A percentile compares a stretch with the other conserved stretches of the same genome.
Conservation (phyloP, 2,113 vertebrate species). For the Scomber scombrus region DNA sequence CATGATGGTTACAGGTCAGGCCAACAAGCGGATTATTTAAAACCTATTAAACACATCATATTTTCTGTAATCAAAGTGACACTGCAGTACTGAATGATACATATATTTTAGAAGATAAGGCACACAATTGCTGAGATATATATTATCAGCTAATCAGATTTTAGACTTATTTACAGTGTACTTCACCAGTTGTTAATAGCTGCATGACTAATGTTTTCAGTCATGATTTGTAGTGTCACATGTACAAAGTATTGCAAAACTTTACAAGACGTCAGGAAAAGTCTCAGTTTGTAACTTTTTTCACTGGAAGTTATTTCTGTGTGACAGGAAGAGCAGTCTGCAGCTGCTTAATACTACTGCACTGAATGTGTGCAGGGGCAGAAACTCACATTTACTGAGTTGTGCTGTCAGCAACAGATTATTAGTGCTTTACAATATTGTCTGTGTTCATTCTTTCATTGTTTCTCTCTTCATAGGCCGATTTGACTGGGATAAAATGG, state of each 20-base stretch:
- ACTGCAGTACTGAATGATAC: background rate
- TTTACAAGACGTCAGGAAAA: conserved; percentile 21
- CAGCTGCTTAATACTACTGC: background rate
- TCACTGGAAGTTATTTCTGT: conserved; percentile 31
- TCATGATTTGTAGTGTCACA: conserved; percentile 11
- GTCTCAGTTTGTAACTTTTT: conserved; percentile 9
- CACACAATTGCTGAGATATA: background rate
- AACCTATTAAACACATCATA: background rate
- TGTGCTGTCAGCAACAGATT: conserved; percentile 32
- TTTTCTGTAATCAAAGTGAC: conserved; percentile 1
- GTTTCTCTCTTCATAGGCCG: conserved; percentile 85
- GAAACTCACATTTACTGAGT: background rate
- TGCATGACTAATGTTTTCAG: conserved; percentile 24
- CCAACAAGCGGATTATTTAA: conserved; percentile 19
- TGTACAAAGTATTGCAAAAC: conserved; percentile 23
- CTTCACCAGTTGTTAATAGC: conserved; percentile 24
- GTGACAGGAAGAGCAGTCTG: background rate
- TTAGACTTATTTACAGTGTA: background rate
- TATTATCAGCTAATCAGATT: background rate
- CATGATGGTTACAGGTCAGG: conserved; percentile 49
- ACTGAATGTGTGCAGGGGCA: background rate
- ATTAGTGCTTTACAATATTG: conserved; percentile 6
- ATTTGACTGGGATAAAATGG: conserved; percentile 99
- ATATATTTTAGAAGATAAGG: background rate
- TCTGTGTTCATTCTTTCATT: conserved; percentile 7